These are phyloP conservation scores for Falco peregrinus DNA, from an alignment of 2,797 vertebrate genomes.

Conservation along the genomic window DNA sequence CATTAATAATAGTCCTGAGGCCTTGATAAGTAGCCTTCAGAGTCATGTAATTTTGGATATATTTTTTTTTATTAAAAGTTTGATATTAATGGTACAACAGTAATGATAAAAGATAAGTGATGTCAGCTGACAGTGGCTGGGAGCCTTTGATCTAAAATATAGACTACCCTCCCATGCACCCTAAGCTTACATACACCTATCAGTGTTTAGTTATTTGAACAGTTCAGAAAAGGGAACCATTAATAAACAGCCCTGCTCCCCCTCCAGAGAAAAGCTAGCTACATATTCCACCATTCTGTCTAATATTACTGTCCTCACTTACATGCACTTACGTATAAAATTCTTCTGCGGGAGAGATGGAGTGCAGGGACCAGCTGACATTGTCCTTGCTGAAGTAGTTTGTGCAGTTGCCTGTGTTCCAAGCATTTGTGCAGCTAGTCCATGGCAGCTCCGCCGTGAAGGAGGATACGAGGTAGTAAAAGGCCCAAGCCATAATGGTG, in stretches of 20 bases:
- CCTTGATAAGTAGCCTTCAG: background rate
- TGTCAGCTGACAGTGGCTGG: background rate
- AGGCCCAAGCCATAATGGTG: constrained; percentile 99
- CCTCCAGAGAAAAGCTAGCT: background rate
- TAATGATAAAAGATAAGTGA: background rate
- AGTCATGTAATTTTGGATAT: background rate
- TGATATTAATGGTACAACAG: background rate
- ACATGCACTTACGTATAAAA: constrained; percentile 98
- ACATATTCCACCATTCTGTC: background rate
- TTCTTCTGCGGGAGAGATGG: constrained; percentile 94
- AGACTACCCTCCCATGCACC: background rate
- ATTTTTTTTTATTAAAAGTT: background rate
- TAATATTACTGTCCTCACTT: constrained; percentile 71
- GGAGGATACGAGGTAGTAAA: constrained; percentile 96
- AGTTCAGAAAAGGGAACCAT: background rate
- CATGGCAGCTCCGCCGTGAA: constrained; percentile 90
- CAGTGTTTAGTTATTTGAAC: background rate
- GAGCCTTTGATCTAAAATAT: background rate
- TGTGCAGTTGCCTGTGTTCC: constrained; percentile 95
- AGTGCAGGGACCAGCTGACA: constrained; percentile 87
- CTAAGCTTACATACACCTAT: background rate
- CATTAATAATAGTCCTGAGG: background rate
- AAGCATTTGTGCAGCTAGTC: constrained; percentile 90
- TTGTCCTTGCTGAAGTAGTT: constrained; percentile 89
- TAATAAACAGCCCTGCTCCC: background rate